Evolutionary conservation across 2,888 invertebrate species (phyloP).

Genomic region (Morinoia aosen): DNA sequence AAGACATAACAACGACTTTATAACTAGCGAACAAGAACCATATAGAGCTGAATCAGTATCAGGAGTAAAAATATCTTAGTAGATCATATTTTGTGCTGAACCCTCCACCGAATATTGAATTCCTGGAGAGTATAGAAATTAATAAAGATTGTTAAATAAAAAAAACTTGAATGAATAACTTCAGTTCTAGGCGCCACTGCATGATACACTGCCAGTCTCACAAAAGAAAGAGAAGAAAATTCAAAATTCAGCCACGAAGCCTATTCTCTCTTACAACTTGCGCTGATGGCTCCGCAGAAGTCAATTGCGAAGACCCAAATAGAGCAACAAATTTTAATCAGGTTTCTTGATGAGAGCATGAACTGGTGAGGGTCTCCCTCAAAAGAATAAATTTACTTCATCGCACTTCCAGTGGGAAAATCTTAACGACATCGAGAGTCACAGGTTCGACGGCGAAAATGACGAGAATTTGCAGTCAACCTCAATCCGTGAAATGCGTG

Average conservation of each 20-base stretch:
- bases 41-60: not conserved
- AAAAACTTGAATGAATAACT: not conserved
- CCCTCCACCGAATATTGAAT: not conserved
- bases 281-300: not conserved
- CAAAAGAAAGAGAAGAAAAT: not conserved
- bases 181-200: not conserved
- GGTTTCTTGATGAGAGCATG: no score
- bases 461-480: no score
- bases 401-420: no score
- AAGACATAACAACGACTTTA: not conserved
- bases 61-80: no score
- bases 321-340: no score
- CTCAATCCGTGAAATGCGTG: no score
- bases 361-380: no score
- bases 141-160: not conserved
- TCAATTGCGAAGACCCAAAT: not conserved
- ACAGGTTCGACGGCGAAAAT: no score
- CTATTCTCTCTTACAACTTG: not conserved
- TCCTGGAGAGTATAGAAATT: not conserved
- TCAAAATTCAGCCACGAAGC: not conserved
- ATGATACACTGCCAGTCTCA: not conserved
- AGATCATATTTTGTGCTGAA: no score
- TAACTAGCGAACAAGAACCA: not conserved
- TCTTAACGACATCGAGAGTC: no score
- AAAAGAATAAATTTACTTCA: no score